Base-by-base conservation (phyloP, 2,797 vertebrate genomes). In the Antrozous pallidus region DNA sequence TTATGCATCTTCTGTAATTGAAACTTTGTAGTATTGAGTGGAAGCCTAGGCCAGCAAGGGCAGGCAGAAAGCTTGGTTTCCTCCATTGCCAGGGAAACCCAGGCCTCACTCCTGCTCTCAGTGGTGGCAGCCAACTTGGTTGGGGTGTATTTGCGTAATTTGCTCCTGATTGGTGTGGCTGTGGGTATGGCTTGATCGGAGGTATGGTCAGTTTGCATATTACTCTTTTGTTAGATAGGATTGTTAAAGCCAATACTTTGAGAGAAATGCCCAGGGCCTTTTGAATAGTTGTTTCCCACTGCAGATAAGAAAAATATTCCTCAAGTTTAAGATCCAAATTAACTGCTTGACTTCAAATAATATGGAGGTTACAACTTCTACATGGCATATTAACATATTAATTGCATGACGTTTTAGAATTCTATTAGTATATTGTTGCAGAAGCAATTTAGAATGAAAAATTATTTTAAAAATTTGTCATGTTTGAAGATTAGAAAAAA, bases 391-490 rank as follows among this genome's bases (percentile, higher is more conserved):
- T 71, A 78, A 73, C 2, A 5, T 74, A 71, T 47, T 81, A 80
- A 40, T 58, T 45, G 16, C 20, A 67, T 65, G 26, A 24, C 73
- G 20, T 91, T 90, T 81, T 69, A 31, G 26, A 47, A 74, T 69
- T 92, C 16, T 74, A 67, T 47, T 70, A 74, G 12, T 79, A 51
- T 80, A 33, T 70, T 74, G 54, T 1, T 74, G 5, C 24, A 82
- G 38, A 90, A 90, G 17, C 73, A 92, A 33, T 87, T 96, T 74
- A 83, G 33, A 74, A 40, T 42, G 22, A 77, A 22, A 88, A n/a
- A n/a, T n/a, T n/a, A n/a, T n/a, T n/a, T n/a, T n/a, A 81, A 84
- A 85, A 33, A 74, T 84, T 69, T 10, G 36, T 77, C 18, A 13
- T 85, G 8, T 74, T 71, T 58, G 36, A 78, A 90, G 18, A 70